Conservation (phyloP, 2,113 vertebrate species). For the Callipepla squamata region DNA sequence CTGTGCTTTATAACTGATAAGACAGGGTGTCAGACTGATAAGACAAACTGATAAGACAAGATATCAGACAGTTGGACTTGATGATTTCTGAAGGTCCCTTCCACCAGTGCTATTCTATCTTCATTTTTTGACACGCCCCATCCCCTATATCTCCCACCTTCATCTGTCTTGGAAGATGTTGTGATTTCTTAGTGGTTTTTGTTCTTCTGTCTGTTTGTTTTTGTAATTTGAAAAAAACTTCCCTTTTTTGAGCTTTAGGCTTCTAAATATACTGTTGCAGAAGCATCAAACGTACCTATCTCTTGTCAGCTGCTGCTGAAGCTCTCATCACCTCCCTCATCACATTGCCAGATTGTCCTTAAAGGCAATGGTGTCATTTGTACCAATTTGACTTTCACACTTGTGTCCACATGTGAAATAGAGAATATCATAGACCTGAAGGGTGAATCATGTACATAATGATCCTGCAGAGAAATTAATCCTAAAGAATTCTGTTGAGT, state of each 20-base stretch:
- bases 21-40: background rate
- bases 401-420: fast-evolving
- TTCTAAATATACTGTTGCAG: background rate
- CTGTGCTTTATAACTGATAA: background rate
- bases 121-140: too few species aligned
- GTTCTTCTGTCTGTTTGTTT: too few species aligned
- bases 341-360: background rate
- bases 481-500: background rate
- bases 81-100: background rate
- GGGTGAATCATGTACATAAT: background rate
- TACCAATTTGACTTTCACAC: background rate
- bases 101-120: background rate
- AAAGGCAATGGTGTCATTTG: background rate
- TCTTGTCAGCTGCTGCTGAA: background rate
- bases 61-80: background rate
- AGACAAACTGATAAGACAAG: background rate
- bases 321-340: background rate
- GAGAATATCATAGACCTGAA: background rate
- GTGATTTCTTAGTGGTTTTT: background rate
- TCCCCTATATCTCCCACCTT: background rate
- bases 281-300: background rate
- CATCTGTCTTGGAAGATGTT: background rate
- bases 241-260: background rate
- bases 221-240: background rate
- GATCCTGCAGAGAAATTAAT: background rate